Conservation (phyloP, 1,140 invertebrate species). For the Brachionus koreanus region DNA sequence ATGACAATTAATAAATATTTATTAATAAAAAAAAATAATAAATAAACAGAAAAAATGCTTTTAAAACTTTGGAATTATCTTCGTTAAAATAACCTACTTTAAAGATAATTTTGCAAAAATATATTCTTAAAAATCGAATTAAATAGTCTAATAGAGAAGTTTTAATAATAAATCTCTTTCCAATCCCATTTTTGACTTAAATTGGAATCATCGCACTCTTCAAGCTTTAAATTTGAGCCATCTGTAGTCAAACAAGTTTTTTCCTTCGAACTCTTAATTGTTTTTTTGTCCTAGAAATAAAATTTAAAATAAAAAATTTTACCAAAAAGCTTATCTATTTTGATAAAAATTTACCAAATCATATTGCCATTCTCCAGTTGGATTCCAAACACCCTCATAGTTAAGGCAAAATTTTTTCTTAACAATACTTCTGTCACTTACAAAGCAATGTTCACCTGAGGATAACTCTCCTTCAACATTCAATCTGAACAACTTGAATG, state of each 20-base stretch:
- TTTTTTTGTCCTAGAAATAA: not conserved
- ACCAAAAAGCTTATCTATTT: not conserved
- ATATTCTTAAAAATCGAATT: not conserved
- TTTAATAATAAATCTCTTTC: slow-evolving; percentile 45
- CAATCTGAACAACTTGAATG: slow-evolving; percentile 12
- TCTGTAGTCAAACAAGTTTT: slow-evolving; percentile 35
- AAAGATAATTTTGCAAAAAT: not conserved
- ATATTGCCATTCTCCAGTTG: slow-evolving; percentile 42
- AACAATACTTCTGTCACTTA: slow-evolving; percentile 34
- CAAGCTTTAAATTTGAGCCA: not conserved
- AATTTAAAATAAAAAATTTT: not conserved
- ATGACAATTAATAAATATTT: not conserved
- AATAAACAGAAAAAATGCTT: not conserved
- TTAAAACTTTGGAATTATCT: not conserved
- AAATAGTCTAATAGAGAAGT: not conserved
- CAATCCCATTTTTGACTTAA: slow-evolving; percentile 42
- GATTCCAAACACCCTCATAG: slow-evolving; percentile 43
- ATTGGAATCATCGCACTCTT: slow-evolving; percentile 34
- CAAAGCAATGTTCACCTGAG: slow-evolving; percentile 45
- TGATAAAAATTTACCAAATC: not conserved
- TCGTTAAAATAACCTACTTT: not conserved
- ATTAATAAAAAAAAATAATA: not conserved
- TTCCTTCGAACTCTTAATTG: slow-evolving; percentile 38
- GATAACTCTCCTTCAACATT: slow-evolving; percentile 45
- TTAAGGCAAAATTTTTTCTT: slow-evolving; percentile 45